Evolutionary conservation across 1,140 invertebrate species (phyloP), one percentile per base, ranked within the genome.

Genomic region (Cherax destructor): DNA sequence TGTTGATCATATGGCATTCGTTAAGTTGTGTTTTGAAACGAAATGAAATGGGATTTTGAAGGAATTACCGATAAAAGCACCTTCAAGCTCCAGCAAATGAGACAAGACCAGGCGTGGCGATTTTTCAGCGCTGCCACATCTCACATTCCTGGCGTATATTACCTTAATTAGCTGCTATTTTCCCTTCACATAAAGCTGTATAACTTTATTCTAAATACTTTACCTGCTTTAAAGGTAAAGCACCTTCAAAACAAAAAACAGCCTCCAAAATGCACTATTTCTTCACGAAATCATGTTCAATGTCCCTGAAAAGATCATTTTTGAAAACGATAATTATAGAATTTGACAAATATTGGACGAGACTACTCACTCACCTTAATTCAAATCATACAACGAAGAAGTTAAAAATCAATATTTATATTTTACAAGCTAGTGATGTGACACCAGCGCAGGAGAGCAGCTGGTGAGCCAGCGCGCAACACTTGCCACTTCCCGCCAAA

Each of bases 101-200:
- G 92, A 92, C 92, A 86, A 77, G 76, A 90, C 92, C 92, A 92
- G 92, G 92, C 92, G 92, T 92, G 92, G 92, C 92, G 92, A 92
- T 86, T 86, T 76, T 76, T 61, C 92, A 69, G 56, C 49, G 91
- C 56, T 92, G 92, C 87, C 92, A 92, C 72, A 86, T 92, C 86
- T 88, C 69, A 52, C 90, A 85, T 88, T 92, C 86, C 80, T 76
- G 16, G 65, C 65, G 76, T 91, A 86, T 86, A 91, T 91, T 89
- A 59, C 52, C 83, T 91, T 85, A 91, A 85, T 84, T 91, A 69
- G 74, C 81, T 65, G 13, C 74, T 85, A 79, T 79, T 61, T 18
- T 11, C 56, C 11, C 21, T 24, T 61, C 24, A 41, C 24, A 16
- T 76, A 4, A 69, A 30, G 24, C 9, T 52, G 24, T 69, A 18